These are phyloP conservation scores for Anastrepha ludens DNA, from an alignment of 1,140 invertebrate species.

Conservation along the genomic window DNA sequence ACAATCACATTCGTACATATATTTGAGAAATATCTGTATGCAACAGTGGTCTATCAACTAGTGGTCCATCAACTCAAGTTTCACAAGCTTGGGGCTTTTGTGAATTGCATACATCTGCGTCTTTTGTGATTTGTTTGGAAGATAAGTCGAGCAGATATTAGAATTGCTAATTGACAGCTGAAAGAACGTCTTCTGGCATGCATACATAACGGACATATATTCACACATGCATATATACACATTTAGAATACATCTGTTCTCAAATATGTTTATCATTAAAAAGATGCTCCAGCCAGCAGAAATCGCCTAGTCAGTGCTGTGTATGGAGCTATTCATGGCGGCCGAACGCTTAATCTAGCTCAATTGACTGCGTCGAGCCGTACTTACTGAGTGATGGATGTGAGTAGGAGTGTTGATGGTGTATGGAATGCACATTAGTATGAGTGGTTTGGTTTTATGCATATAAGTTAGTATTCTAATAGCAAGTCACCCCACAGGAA, in stretches of 20 bases:
- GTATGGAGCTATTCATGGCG: not conserved
- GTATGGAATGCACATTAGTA: no score
- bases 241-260: not conserved
- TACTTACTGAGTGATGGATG: not conserved
- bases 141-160: conserved; percentile 8
- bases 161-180: conserved; percentile 45
- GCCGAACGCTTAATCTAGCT: not conserved
- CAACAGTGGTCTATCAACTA: not conserved
- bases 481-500: not conserved
- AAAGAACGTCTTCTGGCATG: conserved; percentile 11
- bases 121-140: not conserved
- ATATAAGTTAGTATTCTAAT: not conserved
- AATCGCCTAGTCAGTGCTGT: not conserved
- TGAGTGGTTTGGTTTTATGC: not conserved
- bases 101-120: not conserved
- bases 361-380: not conserved
- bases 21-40: no score
- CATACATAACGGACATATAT: not conserved
- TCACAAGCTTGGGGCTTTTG: not conserved
- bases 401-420: conserved; percentile 11
- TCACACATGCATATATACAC: not conserved
- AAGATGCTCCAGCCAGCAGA: not conserved
- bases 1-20: not conserved
- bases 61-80: not conserved
- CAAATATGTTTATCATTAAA: not conserved